A percentile compares a stretch with the other conserved stretches of the same genome.
These are phyloP conservation scores for Diplodus puntazzo DNA, from an alignment of 2,797 vertebrate species.

Conservation along the genomic window DNA sequence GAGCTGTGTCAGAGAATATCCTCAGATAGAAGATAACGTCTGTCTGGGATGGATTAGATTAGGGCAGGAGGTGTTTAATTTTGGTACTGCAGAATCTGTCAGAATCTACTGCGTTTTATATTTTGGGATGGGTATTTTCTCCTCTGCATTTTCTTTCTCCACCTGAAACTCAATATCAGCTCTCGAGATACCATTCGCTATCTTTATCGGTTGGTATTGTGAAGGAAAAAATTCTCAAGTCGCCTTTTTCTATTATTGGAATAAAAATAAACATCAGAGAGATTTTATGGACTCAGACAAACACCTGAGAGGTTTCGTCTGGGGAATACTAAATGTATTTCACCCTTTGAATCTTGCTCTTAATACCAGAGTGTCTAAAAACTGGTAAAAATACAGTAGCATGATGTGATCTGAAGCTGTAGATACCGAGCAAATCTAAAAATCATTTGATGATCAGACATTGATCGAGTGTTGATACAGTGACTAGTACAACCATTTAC, in stretches of 20 bases:
- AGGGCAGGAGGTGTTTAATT: slow-evolving; percentile 40
- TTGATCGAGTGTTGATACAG: slow-evolving; percentile 37
- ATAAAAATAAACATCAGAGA: slow-evolving; percentile 58
- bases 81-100: slow-evolving; percentile 10
- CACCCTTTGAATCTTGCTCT: slow-evolving; percentile 11
- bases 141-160: slow-evolving; percentile 20
- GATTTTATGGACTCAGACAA: slow-evolving; percentile 57
- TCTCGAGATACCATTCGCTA: slow-evolving; percentile 31
- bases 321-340: slow-evolving; percentile 50
- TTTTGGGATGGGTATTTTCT: slow-evolving; percentile 22
- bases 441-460: slow-evolving; percentile 16
- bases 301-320: slow-evolving; percentile 58
- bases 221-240: slow-evolving; percentile 45
- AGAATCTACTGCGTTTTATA: slow-evolving; percentile 28
- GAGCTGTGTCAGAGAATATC: slow-evolving; percentile 14
- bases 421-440: not conserved
- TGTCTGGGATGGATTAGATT: slow-evolving; percentile 45
- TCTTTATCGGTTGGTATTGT: slow-evolving; percentile 29
- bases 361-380: slow-evolving; percentile 33
- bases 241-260: slow-evolving; percentile 57
- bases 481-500: slow-evolving; percentile 8
- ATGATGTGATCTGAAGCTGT: slow-evolving; percentile 17
- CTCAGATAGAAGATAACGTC: slow-evolving; percentile 24
- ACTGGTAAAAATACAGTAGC: slow-evolving; percentile 33
- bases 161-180: slow-evolving; percentile 44